Evolutionary conservation across 2,797 vertebrate genomes (phyloP).

Genomic region (Streptopelia turtur): DNA sequence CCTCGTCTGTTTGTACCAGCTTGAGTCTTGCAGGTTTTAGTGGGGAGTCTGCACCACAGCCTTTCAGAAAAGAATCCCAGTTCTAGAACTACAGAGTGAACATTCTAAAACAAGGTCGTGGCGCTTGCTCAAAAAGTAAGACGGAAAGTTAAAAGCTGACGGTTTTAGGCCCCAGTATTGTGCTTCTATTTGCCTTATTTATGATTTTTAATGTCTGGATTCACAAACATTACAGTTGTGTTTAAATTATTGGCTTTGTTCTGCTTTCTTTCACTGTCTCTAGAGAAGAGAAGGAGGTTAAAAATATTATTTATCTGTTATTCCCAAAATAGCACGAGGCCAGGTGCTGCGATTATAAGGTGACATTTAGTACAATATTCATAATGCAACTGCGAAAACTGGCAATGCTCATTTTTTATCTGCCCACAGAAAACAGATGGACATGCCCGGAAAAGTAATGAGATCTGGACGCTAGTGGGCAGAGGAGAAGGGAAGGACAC

Average conservation of each 20-base stretch:
- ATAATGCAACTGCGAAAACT: background rate
- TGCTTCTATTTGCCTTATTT: background rate
- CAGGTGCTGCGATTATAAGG: background rate
- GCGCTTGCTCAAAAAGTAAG: background rate
- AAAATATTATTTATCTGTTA: too few relatives aligned
- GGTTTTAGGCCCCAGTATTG: background rate
- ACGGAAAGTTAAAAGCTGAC: background rate
- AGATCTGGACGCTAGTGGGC: background rate
- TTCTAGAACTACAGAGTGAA: background rate
- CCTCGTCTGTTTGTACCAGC: background rate
- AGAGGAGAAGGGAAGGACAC: background rate
- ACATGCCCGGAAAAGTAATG: background rate
- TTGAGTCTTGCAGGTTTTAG: background rate
- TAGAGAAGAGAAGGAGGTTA: too few relatives aligned
- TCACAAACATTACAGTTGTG: background rate
- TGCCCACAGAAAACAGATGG: background rate
- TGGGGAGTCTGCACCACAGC: background rate
- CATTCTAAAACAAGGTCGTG: background rate
- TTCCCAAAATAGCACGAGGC: too few relatives aligned
- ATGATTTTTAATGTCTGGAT: background rate
- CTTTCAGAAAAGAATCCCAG: background rate
- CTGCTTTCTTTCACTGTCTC: background rate
- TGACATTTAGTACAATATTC: background rate
- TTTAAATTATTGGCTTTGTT: background rate
- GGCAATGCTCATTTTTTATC: background rate